Evolutionary conservation across 2,797 vertebrate species (phyloP).

Genomic region (Eulemur mongoz): DNA sequence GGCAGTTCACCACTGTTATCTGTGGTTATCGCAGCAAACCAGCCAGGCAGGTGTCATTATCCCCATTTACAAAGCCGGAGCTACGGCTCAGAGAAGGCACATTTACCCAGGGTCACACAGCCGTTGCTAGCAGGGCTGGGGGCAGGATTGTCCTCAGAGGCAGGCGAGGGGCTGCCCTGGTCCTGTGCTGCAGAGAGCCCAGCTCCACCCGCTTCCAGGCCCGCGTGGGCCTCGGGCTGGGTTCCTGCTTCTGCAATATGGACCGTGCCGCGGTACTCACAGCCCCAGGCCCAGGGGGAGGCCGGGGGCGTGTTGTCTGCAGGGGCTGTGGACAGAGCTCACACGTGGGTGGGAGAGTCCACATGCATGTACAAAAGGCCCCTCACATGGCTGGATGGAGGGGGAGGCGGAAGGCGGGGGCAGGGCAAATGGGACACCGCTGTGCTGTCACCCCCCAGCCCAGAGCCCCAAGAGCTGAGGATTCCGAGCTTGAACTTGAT

Average conservation of each 20-base stretch:
- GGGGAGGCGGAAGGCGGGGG: no score
- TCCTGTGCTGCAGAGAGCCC: not conserved
- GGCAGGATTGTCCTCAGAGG: not conserved
- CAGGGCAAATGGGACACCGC: accelerated
- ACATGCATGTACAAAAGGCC: not conserved
- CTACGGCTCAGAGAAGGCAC: not conserved
- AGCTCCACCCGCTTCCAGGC: not conserved
- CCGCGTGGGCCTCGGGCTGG: not conserved
- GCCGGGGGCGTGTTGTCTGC: not conserved
- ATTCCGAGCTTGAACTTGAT: not conserved
- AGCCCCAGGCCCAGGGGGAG: not conserved
- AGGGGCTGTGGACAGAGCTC: not conserved
- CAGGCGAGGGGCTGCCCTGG: not conserved
- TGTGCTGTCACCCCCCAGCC: accelerated
- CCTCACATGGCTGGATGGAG: not conserved
- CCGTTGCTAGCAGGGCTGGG: not conserved
- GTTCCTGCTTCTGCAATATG: not conserved
- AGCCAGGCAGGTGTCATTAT: accelerated
- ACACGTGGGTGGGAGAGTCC: not conserved
- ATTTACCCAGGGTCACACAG: not conserved
- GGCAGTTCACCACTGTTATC: not conserved
- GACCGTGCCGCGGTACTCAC: not conserved
- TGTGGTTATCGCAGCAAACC: not conserved
- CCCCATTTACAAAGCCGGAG: not conserved
- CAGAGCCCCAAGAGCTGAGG: not conserved